Base-by-base conservation (phyloP, 2,888 invertebrate genomes). In the Listrodromus nycthemerus region DNA sequence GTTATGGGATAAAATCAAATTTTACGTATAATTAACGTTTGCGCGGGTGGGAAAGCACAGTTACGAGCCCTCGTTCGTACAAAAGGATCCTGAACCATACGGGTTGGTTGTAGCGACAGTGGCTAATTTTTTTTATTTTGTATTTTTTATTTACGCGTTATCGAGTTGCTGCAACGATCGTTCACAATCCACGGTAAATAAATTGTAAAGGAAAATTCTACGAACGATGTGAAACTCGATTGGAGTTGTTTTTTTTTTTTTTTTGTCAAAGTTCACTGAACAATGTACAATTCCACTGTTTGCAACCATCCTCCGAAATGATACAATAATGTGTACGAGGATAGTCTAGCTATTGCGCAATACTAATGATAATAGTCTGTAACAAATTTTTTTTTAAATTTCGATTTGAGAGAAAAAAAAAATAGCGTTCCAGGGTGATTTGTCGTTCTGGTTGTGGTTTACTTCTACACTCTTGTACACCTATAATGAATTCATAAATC, bases 391-490 rank as follows among this genome's bases (percentile, higher is more conserved):
- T 21, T 58, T 71, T 71, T 27, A 8, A 21, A 24, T 74, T 63
- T 30, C 19, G 30, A 48, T 45, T 61, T 58, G n/a, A n/a, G n/a
- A n/a, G n/a, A 10, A 37, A 37, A 10, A 30, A 33, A 37, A 6
- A 33, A 41, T 83, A 82, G 80, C 88, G 84, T 83, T 86, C 52
- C 78, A 82, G 61, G 81, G 77, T 80, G 84, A 74, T 82, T 82
- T 86, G 77, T 87, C 86, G 81, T 88, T 87, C 87, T 86, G 89
- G 86, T 88, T 88, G 90, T 87, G 87, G 86, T 88, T 88, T 87
- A 87, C 81, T 87, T 87, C 84, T 87, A 83, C 85, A 75, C 45
- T 88, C 88, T 88, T 88, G 83, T 84, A 85, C 85, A 85, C 86
- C 88, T 37, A 10, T 87, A 81, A 87, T 84, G 80, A 66, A 88